These are phyloP conservation scores for Cyclophora albipunctata DNA, from an alignment of 2,888 invertebrate genomes.

Conservation along the genomic window DNA sequence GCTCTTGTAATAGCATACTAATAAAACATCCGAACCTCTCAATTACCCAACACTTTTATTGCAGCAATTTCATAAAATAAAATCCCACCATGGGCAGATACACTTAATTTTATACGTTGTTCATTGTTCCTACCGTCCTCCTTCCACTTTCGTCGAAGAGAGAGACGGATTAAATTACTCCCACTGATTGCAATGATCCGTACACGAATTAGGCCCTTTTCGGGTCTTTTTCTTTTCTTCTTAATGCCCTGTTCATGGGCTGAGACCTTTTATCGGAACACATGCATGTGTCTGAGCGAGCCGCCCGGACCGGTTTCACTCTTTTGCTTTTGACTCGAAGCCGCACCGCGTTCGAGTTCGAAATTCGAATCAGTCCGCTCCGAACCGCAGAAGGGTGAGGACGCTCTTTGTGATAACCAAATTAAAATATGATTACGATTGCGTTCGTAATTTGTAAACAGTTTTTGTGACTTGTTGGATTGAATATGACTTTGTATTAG, in stretches of 20 bases:
- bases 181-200: conserved; percentile 70
- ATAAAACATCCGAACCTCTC: conserved; percentile 56
- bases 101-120: conserved; percentile 63
- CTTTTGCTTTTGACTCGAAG: conserved; percentile 61
- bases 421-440: conserved; percentile 53
- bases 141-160: conserved; percentile 27
- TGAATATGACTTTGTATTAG: conserved; percentile 44
- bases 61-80: conserved; percentile 63
- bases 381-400: conserved; percentile 27
- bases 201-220: conserved; percentile 70
- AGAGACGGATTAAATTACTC: conserved; percentile 57
- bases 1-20: conserved; percentile 21
- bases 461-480: conserved; percentile 47
- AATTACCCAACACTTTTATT: conserved; percentile 66
- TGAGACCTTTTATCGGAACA: conserved; percentile 69
- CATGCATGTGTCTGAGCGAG: conserved; percentile 62
- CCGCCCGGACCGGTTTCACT: conserved; percentile 64
- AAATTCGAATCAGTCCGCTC: conserved; percentile 55
- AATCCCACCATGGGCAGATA: conserved; percentile 59
- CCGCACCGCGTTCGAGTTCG: conserved; percentile 40
- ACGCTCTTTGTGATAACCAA: conserved; percentile 25
- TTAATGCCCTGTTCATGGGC: conserved; percentile 70
- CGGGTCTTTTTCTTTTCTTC: conserved; percentile 50
- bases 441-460: conserved; percentile 41
- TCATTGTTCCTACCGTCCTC: conserved; percentile 44